Conservation (phyloP, 2,888 invertebrate species). For the Heteromurus nitidus region DNA sequence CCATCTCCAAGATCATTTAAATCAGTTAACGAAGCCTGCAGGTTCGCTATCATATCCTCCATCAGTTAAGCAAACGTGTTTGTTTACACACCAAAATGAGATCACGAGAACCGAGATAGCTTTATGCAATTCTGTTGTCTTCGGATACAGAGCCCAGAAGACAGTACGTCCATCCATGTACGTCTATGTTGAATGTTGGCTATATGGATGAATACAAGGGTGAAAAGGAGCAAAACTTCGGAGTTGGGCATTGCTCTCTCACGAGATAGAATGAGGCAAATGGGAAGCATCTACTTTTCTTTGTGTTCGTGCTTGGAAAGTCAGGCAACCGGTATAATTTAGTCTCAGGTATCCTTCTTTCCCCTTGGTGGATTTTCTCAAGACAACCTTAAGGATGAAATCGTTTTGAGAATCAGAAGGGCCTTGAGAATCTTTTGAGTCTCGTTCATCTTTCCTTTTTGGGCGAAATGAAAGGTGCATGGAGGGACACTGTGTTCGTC, state of each 20-base stretch:
- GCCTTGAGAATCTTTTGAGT: conserved; percentile 24
- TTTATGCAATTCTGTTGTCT: no score
- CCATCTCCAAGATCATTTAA: neutral
- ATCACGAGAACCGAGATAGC: conserved; percentile 3
- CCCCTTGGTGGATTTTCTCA: conserved; percentile 18
- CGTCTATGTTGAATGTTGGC: no score
- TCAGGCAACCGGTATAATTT: conserved; percentile 23
- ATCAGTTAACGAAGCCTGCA: conserved; percentile 2
- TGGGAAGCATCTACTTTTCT: no score
- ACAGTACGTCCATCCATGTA: no score
- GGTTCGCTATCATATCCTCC: neutral
- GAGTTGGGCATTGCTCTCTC: no score
- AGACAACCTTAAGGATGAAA: conserved; percentile 15
- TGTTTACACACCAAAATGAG: conserved; percentile 17
- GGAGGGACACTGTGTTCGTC: neutral
- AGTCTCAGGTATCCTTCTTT: conserved; percentile 28
- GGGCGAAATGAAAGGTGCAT: neutral
- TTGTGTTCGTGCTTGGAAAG: neutral
- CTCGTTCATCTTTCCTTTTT: neutral
- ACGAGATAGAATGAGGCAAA: no score
- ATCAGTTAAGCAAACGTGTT: neutral
- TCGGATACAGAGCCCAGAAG: no score
- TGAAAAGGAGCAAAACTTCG: no score
- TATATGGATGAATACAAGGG: no score
- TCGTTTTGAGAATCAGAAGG: conserved; percentile 21